Evolutionary conservation across 37 sponge, comb jelly and placozoan genomes (phyloP), one percentile per base, ranked within the genome.

Genomic region (Halichondria panicea): DNA sequence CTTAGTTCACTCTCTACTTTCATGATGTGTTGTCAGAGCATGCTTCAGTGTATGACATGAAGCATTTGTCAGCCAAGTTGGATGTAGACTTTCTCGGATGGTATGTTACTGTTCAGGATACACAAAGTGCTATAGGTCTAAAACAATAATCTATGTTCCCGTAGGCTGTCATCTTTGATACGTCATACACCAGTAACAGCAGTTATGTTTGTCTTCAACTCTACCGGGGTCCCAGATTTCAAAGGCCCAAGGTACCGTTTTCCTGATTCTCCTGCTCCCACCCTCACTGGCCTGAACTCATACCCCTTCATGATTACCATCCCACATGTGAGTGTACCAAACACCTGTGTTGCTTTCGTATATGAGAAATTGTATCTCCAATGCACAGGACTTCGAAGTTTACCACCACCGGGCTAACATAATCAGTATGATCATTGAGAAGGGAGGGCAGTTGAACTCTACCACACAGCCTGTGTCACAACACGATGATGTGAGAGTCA

Each of bases 1-100:
- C 28, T 21, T 43, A 85, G 86, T 78, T 85, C 25, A 71, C 80
- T n/a, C 59, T 85, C 36, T 85, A 85, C 64, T 85, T 85, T 41
- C 56, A 85, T 48, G 31, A 30, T n/a, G 70, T 77, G 13, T 43
- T 85, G 56, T 44, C 42, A 22, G 73, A 85, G 55, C 72, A 78
- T 61, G 78, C 75, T 7, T 66, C 66, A 11, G 73, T 85, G 15
- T 78, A 73, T 43, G 80, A 85, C 72, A 78, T 85, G 86, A 85
- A 72, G 32, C 44, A 72, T 38, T 43, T 85, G 18, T 64, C 75
- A 24, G 73, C 41, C 34, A 85, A 84, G 46, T 68, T 84, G 36
- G 85, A 84, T 19, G 19, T 63, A 1, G 78, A 84, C 66, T 85
- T 66, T 39, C 55, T 71, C 12, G 8, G 38, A 37, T 55, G 12